phyloP scores from a whole-genome alignment of 1,140 invertebrate species.

The Trachymyrmex cornetzi region DNA sequence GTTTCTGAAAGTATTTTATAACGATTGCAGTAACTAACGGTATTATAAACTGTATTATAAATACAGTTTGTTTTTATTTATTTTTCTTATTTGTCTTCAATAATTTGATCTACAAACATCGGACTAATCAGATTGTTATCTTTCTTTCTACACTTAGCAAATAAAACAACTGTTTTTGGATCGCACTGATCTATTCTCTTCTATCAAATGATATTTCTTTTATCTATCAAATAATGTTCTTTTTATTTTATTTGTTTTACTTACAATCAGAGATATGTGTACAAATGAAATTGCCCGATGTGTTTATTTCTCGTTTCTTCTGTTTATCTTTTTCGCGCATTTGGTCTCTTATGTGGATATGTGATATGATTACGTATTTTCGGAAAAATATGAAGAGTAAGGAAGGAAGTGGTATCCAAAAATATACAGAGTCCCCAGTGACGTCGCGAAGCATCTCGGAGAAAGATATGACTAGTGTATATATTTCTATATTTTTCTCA shows the following conservation, averaged over 20 bases:
- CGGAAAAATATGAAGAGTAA: slow-evolving; percentile 32
- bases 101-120: not conserved
- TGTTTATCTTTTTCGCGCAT: not conserved
- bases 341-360: slow-evolving; percentile 37
- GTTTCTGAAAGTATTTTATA: slow-evolving; percentile 1
- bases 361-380: slow-evolving; percentile 41
- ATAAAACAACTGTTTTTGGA: not conserved
- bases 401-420: slow-evolving; percentile 71
- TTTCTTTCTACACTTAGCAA: not conserved
- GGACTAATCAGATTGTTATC: not conserved
- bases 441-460: slow-evolving; percentile 51
- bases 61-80: not conserved
- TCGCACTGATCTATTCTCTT: not conserved
- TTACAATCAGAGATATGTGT: not conserved
- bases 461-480: not conserved
- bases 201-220: slow-evolving; percentile 15
- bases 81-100: not conserved
- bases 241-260: not conserved
- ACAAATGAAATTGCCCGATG: slow-evolving; percentile 32
- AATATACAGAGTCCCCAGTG: slow-evolving; percentile 68
- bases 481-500: slow-evolving; percentile 4
- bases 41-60: not conserved
- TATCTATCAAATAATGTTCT: slow-evolving; percentile 8
- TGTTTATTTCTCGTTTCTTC: not conserved
- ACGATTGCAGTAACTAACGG: not conserved